Conservation (phyloP, 2,113 vertebrate genomes). For the Setophaga petechia region DNA sequence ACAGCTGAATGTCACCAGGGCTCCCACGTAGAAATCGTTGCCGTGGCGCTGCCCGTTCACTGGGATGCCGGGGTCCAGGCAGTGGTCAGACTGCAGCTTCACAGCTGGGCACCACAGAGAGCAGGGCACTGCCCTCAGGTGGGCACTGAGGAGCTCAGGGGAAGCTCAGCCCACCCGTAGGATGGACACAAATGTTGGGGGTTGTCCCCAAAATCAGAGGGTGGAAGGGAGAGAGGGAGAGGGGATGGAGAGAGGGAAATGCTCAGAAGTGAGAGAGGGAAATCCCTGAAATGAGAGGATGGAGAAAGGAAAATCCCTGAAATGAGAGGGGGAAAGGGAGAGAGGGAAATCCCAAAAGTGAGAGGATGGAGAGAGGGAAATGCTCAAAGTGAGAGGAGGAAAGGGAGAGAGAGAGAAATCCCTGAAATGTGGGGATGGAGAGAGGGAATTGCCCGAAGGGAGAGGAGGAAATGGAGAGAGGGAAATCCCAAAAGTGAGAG, state of each 20-base stretch:
- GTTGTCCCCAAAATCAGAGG: neutral
- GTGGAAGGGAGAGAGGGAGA: neutral
- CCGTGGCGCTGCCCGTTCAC: slow-evolving; percentile 95
- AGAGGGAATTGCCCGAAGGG: neutral
- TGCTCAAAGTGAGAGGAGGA: too few relatives aligned
- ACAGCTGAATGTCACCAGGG: slow-evolving; percentile 93
- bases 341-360: neutral
- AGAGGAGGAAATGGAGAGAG: neutral
- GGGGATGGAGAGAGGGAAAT: neutral
- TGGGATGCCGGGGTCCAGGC: slow-evolving; percentile 93
- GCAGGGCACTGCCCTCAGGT: neutral
- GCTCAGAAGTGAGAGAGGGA: too few relatives aligned
- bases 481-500: too few relatives aligned
- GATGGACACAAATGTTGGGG: rapidly evolving
- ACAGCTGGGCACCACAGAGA: slow-evolving; percentile 75
- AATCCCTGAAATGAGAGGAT: too few relatives aligned
- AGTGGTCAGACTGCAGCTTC: slow-evolving; percentile 94
- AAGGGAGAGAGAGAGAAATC: neutral
- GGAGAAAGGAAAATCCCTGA: rapidly evolving
- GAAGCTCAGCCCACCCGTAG: rapidly evolving
- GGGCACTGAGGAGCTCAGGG: neutral
- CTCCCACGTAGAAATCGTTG: slow-evolving; percentile 95
- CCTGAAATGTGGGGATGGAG: too few relatives aligned
- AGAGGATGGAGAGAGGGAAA: neutral
- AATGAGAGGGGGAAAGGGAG: neutral